Evolutionary conservation across 2,797 vertebrate species (phyloP), one percentile per base, ranked within the genome.

Genomic region (Orestias chungarensis): DNA sequence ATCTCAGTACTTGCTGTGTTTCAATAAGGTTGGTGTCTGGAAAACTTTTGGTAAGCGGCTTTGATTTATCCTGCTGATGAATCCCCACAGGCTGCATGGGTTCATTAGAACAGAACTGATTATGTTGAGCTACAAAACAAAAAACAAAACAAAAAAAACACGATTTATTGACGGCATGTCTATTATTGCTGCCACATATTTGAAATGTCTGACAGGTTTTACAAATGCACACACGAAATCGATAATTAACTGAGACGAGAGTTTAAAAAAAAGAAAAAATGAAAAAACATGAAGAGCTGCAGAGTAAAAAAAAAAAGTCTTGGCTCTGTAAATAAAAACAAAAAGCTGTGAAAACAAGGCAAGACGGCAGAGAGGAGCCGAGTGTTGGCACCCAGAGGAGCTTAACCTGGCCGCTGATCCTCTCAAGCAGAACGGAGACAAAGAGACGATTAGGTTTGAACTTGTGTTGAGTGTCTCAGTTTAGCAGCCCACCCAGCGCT

Each of bases 341-440:
- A 74, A n/a, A 66, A 44, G 64, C 66, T 31, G 54, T 42, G n/a
- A 64, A 70, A 55, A 87, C 79, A 81, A 82, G 75, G 82, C 72
- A 79, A 84, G 86, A 85, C 82, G 84, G 82, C 74, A 80, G 80
- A 57, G 85, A 80, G 86, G 79, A 75, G 82, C 77, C 61, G 83
- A 89, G 74, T 85, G 77, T 75, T 27, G 62, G 76, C 46, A 74
- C 89, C 90, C 90, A 0, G 69, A 89, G 87, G 88, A 84, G 82
- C 81, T 88, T 82, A 87, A 78, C 83, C 57, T 35, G 82, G 86
- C 84, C 83, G 88, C 75, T 90, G 87, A 93, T 93, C 91, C 89
- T 88, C 82, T 94, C 92, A 93, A 91, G 92, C 91, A 91, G 90
- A 94, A 93, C 91, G 70, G 71, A 94, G 84, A 93, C 91, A 92